Evolutionary conservation across 2,888 invertebrate species (phyloP).

Genomic region (Clivina fossor): DNA sequence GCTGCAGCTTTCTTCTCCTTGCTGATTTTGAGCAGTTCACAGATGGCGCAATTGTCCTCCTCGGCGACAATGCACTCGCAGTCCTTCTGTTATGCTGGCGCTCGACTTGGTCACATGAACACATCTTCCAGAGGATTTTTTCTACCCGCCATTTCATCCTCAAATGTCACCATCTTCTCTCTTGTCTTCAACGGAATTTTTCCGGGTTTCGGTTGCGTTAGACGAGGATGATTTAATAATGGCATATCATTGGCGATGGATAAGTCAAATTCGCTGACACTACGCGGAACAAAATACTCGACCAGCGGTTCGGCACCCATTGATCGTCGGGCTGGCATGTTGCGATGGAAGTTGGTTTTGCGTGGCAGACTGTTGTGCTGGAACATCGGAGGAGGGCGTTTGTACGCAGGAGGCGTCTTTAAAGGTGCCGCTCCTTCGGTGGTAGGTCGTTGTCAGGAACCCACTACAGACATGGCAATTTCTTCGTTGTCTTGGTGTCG

Average conservation of each 20-base stretch:
- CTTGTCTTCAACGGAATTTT: conserved; percentile 56
- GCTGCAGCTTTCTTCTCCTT: conserved; percentile 39
- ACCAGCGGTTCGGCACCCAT: conserved; percentile 46
- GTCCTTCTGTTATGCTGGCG: conserved; percentile 30
- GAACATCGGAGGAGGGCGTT: conserved; percentile 51
- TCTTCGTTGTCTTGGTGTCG: conserved; percentile 51
- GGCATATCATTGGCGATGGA: conserved; percentile 56
- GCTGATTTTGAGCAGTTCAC: conserved; percentile 34
- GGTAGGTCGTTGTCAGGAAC: conserved; percentile 58
- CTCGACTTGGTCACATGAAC: conserved; percentile 72
- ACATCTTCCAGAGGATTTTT: conserved; percentile 65
- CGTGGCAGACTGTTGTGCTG: conserved; percentile 58
- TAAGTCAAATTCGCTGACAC: conserved; percentile 80
- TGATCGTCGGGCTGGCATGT: conserved; percentile 66
- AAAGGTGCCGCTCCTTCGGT: conserved; percentile 54
- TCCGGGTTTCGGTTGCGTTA: conserved; percentile 49
- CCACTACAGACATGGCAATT: conserved; percentile 54
- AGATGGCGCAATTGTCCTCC: conserved; percentile 48
- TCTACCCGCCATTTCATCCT: conserved; percentile 64
- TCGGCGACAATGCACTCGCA: conserved; percentile 27
- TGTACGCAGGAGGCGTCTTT: conserved; percentile 49
- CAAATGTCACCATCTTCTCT: conserved; percentile 80
- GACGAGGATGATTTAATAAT: conserved; percentile 44
- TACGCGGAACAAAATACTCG: conserved; percentile 82
- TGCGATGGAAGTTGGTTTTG: conserved; percentile 64